Base-by-base conservation (phyloP, 2,797 vertebrate genomes). In the Sardinella longiceps region DNA sequence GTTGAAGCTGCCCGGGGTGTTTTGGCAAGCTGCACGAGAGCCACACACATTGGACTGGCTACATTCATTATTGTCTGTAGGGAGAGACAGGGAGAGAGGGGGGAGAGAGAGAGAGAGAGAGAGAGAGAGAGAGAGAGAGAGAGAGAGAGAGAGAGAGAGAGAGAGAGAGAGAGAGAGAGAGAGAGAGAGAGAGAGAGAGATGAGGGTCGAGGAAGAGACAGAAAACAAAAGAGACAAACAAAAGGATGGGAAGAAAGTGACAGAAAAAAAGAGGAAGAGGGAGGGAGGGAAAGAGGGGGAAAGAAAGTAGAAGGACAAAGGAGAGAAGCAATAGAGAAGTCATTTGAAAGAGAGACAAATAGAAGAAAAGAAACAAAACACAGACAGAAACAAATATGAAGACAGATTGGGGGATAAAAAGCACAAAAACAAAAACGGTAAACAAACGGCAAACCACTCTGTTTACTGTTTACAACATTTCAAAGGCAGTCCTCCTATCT, bases 1-100 rank as follows among this genome's bases (percentile, higher is more conserved):
- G 90, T 87, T 93, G 93, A 96, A 97, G 92, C 96, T 96, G 66
- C 96, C 96, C 0, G 94, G 96, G 0, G 91, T 93, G 89, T 97
- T 97, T 83, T 93, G 92, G 86, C 96, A 97, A 82, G 88, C 91
- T 0, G 94, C 96, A 1, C 89, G 94, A 46, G 93, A 86, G 9
- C 96, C 96, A 0, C 96, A 97, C 3, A 92, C 87, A 0, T 86
- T 93, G 1, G 93, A 92, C 90, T 96, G 95, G 43, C 90, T 92
- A 87, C 96, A 97, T 87, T 97, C 96, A 0, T 97, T 96, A 85
- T 95, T 96, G 88, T 97, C 96, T 97, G 89, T 6, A 81, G 60
- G 60, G 58, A 48, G 50, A 37, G n/a, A n/a, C n/a, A n/a, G n/a
- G n/a, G n/a, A n/a, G n/a, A n/a, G n/a, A n/a, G n/a, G 9, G 74